phyloP scores from a whole-genome alignment of 1,140 invertebrate genomes.

The Drosophila busckii region DNA sequence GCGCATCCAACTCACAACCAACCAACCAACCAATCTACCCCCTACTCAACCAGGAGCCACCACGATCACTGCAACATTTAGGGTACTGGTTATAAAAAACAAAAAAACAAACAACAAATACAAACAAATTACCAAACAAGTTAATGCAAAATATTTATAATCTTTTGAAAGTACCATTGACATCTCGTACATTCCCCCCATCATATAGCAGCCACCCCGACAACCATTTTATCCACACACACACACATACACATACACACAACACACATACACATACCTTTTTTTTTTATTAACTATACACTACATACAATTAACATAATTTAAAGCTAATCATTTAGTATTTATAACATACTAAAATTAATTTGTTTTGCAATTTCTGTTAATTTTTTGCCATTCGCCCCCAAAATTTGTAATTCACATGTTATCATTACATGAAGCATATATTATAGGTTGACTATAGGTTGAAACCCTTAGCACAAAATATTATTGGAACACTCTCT shows the following conservation, averaged over 20 bases:
- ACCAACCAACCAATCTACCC: constrained; percentile 11
- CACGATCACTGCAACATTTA: constrained; percentile 33
- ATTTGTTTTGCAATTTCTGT: too few relatives aligned
- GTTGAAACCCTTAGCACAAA: too few relatives aligned
- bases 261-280: constrained; percentile 5
- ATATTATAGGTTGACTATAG: too few relatives aligned
- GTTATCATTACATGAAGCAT: too few relatives aligned
- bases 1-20: constrained; percentile 3
- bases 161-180: constrained; percentile 22
- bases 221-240: constrained; percentile 14
- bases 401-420: too few relatives aligned
- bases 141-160: constrained; percentile 11
- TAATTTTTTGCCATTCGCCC: too few relatives aligned
- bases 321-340: too few relatives aligned
- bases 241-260: constrained; percentile 21
- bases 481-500: too few relatives aligned
- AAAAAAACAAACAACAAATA: constrained; percentile 24
- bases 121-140: constrained; percentile 20
- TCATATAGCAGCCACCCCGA: constrained; percentile 12
- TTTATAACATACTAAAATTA: too few relatives aligned
- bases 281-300: not conserved
- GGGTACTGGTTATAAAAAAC: constrained; percentile 61
- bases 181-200: constrained; percentile 22
- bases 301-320: too few relatives aligned
- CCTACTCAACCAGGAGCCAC: constrained; percentile 32